Conservation (phyloP, 2,797 vertebrate species). For the Tokudaia tokunoshimensis region DNA sequence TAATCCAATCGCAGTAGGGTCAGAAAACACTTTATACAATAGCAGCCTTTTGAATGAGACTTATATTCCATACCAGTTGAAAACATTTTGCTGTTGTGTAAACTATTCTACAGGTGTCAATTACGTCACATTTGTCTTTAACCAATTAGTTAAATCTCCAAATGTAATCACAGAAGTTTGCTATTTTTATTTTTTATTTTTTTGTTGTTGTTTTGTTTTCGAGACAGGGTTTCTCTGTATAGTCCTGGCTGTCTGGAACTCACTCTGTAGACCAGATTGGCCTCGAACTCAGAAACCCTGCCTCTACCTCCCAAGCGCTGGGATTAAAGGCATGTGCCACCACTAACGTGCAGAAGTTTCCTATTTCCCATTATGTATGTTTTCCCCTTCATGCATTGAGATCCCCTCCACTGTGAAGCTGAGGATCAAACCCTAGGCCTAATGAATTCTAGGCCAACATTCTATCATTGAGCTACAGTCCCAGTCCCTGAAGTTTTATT, state of each 20-base stretch:
- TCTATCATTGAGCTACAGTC: background rate
- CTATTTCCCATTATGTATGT: background rate
- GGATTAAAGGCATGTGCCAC: no score
- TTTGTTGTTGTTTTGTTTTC: no score
- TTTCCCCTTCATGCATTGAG: slow-evolving; percentile 21
- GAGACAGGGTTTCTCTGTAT: no score
- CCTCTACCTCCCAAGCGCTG: no score
- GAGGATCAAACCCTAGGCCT: background rate
- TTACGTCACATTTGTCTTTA: background rate
- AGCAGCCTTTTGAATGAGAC: slow-evolving; percentile 9
- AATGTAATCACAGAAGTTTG: background rate
- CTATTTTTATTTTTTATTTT: background rate
- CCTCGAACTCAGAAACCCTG: no score
- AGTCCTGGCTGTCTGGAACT: no score
- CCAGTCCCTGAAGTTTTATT: slow-evolving; percentile 19
- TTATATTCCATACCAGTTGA: background rate
- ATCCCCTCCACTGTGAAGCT: background rate
- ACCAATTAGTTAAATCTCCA: slow-evolving; percentile 26
- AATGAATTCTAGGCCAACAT: background rate
- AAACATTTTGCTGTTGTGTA: background rate
- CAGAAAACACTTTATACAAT: background rate
- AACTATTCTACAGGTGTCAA: background rate
- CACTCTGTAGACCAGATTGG: no score
- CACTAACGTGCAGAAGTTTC: background rate
- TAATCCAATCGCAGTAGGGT: background rate